phyloP scores from a whole-genome alignment of 2,113 vertebrate species.

The Centrocercus urophasianus region DNA sequence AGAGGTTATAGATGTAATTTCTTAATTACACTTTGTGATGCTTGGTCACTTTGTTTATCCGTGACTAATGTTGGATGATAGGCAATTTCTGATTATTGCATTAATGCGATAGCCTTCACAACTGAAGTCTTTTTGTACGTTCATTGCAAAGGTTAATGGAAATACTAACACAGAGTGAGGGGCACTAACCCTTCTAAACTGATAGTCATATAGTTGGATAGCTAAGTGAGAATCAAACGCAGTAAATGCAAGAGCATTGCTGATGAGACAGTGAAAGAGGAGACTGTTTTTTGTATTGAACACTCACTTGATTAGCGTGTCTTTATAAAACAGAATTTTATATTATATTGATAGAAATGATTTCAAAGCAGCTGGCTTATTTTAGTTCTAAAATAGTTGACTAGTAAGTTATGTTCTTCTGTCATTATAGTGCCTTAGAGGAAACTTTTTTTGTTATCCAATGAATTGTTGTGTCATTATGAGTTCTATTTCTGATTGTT shows the following conservation, averaged over 20 bases:
- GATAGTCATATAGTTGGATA: not conserved
- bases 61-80: not conserved
- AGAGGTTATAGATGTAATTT: not conserved
- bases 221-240: not conserved
- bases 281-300: not conserved
- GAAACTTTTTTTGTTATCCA: not conserved
- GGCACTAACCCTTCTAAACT: not conserved
- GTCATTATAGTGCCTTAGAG: not conserved
- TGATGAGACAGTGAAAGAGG: not conserved
- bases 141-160: conserved; percentile 30
- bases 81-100: not conserved
- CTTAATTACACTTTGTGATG: conserved; percentile 10
- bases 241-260: not conserved
- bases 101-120: not conserved
- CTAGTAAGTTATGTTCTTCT: not conserved
- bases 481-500: not conserved
- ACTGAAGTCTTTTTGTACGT: not conserved
- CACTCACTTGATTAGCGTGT: not conserved
- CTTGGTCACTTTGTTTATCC: not conserved
- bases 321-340: not conserved
- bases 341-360: not conserved
- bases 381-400: not conserved
- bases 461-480: not conserved
- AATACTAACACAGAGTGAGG: not conserved
- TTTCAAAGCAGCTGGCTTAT: not conserved